Percentiles rank a stretch among this genome's conserved stretches.
phyloP scores from a whole-genome alignment of 2,888 invertebrate genomes.

The Tillus elongatus region DNA sequence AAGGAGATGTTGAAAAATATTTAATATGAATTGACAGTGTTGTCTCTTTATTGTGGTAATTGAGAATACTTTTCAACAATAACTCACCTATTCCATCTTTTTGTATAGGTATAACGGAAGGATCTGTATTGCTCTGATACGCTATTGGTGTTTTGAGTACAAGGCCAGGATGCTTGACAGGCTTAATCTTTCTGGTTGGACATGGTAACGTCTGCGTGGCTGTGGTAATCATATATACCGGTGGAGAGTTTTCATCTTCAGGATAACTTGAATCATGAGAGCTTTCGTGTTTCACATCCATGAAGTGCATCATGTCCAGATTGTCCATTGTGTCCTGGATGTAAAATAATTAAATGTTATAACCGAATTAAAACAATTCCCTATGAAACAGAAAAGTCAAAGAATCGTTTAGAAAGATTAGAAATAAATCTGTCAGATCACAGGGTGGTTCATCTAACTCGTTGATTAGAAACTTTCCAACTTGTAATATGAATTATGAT shows the following conservation, averaged over 20 bases:
- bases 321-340: constrained; percentile 39
- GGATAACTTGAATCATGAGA: constrained; percentile 43
- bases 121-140: constrained; percentile 70
- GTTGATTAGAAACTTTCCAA: too few relatives aligned
- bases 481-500: too few relatives aligned
- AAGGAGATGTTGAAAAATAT: too few relatives aligned
- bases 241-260: constrained; percentile 42
- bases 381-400: constrained; percentile 1
- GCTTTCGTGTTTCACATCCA: constrained; percentile 39
- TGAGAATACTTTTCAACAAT: too few relatives aligned
- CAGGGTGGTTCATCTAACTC: too few relatives aligned
- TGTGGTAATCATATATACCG: constrained; percentile 45
- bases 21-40: too few relatives aligned
- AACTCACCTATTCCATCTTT: constrained; percentile 81
- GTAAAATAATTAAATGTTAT: too few relatives aligned
- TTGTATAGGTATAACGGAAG: constrained; percentile 77
- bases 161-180: constrained; percentile 63
- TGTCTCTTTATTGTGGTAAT: too few relatives aligned
- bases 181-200: constrained; percentile 57
- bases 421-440: too few relatives aligned
- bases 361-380: too few relatives aligned
- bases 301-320: constrained; percentile 40
- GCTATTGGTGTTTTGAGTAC: constrained; percentile 70
- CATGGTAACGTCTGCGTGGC: constrained; percentile 49
- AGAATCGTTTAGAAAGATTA: not conserved